Evolutionary conservation across 2,888 invertebrate genomes (phyloP), one percentile per base, ranked within the genome.

Genomic region (Esperia sulphurella): DNA sequence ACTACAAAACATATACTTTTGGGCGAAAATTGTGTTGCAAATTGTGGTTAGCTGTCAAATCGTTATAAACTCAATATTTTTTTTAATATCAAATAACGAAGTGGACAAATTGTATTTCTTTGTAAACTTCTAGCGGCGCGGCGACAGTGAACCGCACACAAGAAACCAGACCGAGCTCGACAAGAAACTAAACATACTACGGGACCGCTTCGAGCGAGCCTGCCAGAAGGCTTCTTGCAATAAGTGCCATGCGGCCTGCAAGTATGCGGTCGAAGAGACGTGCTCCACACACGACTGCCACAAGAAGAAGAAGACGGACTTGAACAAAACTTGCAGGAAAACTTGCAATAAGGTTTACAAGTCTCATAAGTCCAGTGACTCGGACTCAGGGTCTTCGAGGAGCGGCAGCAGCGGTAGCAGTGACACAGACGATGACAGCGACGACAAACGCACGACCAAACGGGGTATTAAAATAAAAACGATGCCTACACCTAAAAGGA

Each of bases 201-300:
- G 80, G 6, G 66, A 70, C 9, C 55, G 54, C 33, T 79, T 69
- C 38, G 78, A 81, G 33, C 55, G 45, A 1, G 74, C 61, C 0
- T 83, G 83, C 47, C 46, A 63, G 4, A 60, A 52, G 9, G 47
- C 59, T 1, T 75, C 75, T 0, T 46, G 37, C 8, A 13, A 51
- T 0, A 76, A 71, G 58, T 83, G 83, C 43, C 21, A 1, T 0
- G 43, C 37, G 0, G 80, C 75, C 0, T 82, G 83, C 49, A 14
- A 8, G 0, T 51, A 41, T 8, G 61, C 74, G 0, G 52, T 48
- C 0, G 46, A 47, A 0, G 28, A 50, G 0, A 56, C 74, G 0
- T 83, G 83, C 40, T 5, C 41, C 0, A 45, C 47, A 0, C 48
- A 50, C n/a, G 42, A 53, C 0, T 81, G 80, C 30, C 30, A 14